Conservation (phyloP, 30 jellyfish, hydroid and myxozoan genomes). For the Turritopsis rubra region DNA sequence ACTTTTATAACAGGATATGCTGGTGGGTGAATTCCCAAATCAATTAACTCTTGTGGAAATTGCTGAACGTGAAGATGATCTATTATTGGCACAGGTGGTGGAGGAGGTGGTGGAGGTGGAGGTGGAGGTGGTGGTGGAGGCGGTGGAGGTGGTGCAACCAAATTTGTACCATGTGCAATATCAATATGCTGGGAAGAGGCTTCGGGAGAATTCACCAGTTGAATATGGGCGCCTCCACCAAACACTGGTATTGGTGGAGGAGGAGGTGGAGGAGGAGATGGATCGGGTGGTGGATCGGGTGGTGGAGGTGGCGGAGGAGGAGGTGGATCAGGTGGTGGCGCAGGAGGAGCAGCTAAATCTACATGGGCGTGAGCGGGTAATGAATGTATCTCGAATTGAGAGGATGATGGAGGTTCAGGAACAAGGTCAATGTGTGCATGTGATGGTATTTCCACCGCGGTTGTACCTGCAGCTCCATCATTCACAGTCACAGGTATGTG, state of each 20-base stretch:
- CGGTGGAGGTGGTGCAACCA: not conserved
- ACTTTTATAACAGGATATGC: not conserved
- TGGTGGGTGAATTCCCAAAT: not conserved
- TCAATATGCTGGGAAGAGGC: not conserved
- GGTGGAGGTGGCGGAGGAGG: constrained; percentile 55
- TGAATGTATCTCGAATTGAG: constrained; percentile 31
- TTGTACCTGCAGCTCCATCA: constrained; percentile 21
- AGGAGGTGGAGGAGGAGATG: constrained; percentile 27
- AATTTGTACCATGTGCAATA: not conserved
- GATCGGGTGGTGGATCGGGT: not conserved
- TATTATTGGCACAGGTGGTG: not conserved
- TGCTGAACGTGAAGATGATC: constrained; percentile 3
- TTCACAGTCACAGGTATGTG: constrained; percentile 66
- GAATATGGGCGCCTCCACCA: not conserved
- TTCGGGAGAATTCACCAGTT: not conserved
- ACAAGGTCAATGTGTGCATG: constrained; percentile 18
- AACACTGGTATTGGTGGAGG: constrained; percentile 13
- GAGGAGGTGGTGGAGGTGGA: constrained; percentile 34
- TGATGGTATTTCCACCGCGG: constrained; percentile 6
- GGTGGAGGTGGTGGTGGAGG: constrained; percentile 30
- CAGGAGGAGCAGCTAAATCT: constrained; percentile 29
- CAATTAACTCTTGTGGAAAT: not conserved
- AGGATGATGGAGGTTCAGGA: constrained; percentile 41
- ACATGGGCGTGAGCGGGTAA: constrained; percentile 9
- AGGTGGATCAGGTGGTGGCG: constrained; percentile 31